Conservation (phyloP, 2,797 vertebrate genomes). For the Heterohyrax brucei region DNA sequence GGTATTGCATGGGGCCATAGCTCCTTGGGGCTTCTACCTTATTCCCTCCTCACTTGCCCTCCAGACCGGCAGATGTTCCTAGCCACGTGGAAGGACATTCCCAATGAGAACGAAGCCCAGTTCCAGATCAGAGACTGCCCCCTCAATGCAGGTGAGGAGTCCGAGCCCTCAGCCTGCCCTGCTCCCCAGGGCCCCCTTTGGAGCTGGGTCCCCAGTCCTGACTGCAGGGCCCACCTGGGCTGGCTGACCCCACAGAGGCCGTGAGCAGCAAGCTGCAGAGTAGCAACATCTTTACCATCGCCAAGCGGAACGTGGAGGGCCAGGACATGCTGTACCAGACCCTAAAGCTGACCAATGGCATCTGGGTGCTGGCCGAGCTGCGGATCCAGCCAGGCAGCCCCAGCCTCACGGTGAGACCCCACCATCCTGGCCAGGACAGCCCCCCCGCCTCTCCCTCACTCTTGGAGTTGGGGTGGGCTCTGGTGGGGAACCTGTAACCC, state of each 20-base stretch:
- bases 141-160: slow-evolving; percentile 94
- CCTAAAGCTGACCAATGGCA: slow-evolving; percentile 96
- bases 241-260: slow-evolving; percentile 90
- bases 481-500: not conserved
- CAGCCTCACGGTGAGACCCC: slow-evolving; percentile 94
- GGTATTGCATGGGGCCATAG: not conserved
- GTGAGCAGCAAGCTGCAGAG: slow-evolving; percentile 96
- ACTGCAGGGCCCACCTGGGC: not conserved
- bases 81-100: slow-evolving; percentile 99
- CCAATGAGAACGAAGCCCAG: slow-evolving; percentile 97
- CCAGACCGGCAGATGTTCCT: slow-evolving; percentile 98
- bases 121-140: slow-evolving; percentile 98
- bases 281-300: slow-evolving; percentile 98
- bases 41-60: not conserved
- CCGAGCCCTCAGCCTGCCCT: too few relatives aligned
- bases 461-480: not conserved
- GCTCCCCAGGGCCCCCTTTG: slow-evolving; percentile 70
- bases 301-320: slow-evolving; percentile 96
- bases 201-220: not conserved
- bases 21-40: not conserved
- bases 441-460: not conserved
- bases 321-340: slow-evolving; percentile 99
- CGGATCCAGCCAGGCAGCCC: slow-evolving; percentile 95
- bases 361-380: slow-evolving; percentile 98
- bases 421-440: not conserved